phyloP scores from a whole-genome alignment of 2,888 invertebrate species.

The Synergus itoensis region DNA sequence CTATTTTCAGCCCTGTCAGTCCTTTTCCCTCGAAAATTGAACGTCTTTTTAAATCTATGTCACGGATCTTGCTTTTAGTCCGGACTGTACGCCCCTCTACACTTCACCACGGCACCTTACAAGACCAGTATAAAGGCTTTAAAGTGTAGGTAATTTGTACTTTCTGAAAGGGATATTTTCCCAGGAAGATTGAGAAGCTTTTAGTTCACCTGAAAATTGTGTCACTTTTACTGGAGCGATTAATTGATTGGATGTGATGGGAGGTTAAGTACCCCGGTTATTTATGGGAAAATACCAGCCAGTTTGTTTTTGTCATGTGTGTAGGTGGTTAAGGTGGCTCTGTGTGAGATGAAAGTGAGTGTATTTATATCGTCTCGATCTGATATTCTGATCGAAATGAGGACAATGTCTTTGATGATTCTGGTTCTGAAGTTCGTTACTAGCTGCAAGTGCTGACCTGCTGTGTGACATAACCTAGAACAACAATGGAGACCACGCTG shows the following conservation, averaged over 20 bases:
- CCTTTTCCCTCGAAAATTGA: slow-evolving; percentile 51
- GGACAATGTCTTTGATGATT: slow-evolving; percentile 25
- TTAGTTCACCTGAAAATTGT: neutral
- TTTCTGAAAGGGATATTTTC: slow-evolving; percentile 22
- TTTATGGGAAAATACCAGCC: neutral
- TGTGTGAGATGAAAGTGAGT: slow-evolving; percentile 7
- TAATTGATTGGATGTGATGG: neutral
- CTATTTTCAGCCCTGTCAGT: neutral
- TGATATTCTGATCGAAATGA: neutral
- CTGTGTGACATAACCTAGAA: slow-evolving; percentile 26
- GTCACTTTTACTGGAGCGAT: neutral
- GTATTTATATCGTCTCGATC: slow-evolving; percentile 21
- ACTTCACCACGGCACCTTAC: slow-evolving; percentile 55
- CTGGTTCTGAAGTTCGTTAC: neutral
- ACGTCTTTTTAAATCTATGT: slow-evolving; percentile 66
- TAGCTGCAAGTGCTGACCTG: neutral
- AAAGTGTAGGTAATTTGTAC: slow-evolving; percentile 23
- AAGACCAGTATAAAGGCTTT: slow-evolving; percentile 50
- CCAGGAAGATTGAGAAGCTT: neutral
- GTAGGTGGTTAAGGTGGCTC: neutral
- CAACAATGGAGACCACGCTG: slow-evolving; percentile 10
- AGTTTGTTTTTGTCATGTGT: neutral
- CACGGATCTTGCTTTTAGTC: slow-evolving; percentile 67
- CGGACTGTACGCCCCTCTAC: slow-evolving; percentile 66
- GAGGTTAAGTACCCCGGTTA: neutral